Evolutionary conservation across 2,888 invertebrate genomes (phyloP), one percentile per base, ranked within the genome.

Genomic region (Lymantria dispar): DNA sequence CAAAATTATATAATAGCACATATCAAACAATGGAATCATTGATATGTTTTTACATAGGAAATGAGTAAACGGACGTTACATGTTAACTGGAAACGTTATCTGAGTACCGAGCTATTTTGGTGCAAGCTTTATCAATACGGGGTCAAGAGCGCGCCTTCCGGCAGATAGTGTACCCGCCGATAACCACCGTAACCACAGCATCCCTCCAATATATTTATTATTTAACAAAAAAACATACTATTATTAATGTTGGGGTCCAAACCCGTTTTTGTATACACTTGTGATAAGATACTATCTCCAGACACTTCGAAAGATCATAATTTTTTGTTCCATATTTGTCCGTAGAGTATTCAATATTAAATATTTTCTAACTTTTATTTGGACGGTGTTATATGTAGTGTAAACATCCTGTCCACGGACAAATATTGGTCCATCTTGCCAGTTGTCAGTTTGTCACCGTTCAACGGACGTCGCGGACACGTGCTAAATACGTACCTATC

Each of bases 141-240:
- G 89, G 89, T 88, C 89, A 90, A 89, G 89, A 90, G 84, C 89
- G 80, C 79, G 83, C 81, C 83, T 87, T 90, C 89, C 90, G 85
- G 78, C 71, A 69, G 87, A 87, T 87, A 85, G 74, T 68, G 45
- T 49, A 51, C 69, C 68, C 74, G 43, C 13, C 46, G 79, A 77
- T 73, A 73, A 70, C 62, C 63, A 67, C 74, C 74, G 52, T 74
- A 77, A 76, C 71, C 74, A 60, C 89, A 88, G 90, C 87, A 87
- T 87, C 87, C 87, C 76, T 57, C 54, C 58, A 62, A 64, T 72
- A 64, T 83, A 80, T 83, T 80, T 75, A 75, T 71, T 72, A 64
- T 64, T 58, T 50, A 59, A 71, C 61, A 69, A 76, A 79, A 76
- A 78, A 71, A 69, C 59, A 62, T 66, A 69, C 58, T 56, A 60